These are phyloP conservation scores for Barnardius zonarius DNA, from an alignment of 2,113 vertebrate species.

Conservation along the genomic window DNA sequence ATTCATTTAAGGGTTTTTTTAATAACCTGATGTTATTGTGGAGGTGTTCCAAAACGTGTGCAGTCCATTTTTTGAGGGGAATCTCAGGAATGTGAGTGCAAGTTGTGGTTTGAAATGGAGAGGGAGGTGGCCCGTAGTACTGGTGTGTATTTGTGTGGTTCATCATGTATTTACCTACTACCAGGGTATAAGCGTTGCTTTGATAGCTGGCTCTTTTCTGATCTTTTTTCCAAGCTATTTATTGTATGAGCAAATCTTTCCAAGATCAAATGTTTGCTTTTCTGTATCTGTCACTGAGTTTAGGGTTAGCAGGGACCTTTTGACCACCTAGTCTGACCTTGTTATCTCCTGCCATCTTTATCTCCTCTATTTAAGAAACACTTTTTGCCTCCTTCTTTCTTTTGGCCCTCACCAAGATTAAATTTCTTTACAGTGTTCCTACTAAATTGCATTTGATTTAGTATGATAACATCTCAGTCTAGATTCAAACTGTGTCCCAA, in stretches of 20 bases:
- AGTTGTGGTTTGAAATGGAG: neutral
- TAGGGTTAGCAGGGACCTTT: constrained; percentile 28
- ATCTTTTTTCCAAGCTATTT: neutral
- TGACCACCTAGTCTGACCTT: constrained; percentile 33
- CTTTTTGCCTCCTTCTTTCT: neutral
- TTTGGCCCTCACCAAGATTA: neutral
- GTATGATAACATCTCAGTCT: neutral
- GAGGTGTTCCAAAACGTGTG: neutral
- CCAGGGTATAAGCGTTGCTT: neutral
- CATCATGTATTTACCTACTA: neutral
- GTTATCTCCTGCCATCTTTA: constrained; percentile 35
- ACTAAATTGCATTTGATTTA: neutral
- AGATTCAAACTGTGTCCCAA: neutral
- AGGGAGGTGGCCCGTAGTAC: neutral
- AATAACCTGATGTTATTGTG: neutral
- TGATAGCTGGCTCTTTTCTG: neutral
- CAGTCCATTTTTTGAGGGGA: neutral
- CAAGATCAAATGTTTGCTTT: constrained; percentile 37
- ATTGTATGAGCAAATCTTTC: constrained; percentile 27
- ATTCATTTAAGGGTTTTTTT: neutral
- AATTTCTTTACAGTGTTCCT: neutral
- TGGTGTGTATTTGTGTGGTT: neutral
- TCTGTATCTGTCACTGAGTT: constrained; percentile 17
- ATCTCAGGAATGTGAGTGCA: constrained; percentile 1
- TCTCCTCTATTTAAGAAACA: neutral